Base-by-base conservation (phyloP, 2,888 invertebrate genomes). In the Chrysolina haemoptera region DNA sequence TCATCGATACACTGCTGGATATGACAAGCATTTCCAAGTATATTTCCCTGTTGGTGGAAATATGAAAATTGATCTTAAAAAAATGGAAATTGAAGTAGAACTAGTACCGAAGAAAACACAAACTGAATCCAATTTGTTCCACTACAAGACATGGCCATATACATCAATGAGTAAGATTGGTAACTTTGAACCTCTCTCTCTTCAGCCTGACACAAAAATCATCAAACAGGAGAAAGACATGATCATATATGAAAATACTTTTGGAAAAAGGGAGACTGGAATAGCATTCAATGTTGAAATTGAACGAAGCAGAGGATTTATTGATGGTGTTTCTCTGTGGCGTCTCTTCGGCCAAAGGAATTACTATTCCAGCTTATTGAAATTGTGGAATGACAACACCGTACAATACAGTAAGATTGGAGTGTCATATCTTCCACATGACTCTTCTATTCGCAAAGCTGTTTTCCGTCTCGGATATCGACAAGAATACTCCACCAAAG, bases 141-240 rank as follows among this genome's bases (percentile, higher is more conserved):
- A 93, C 81, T 90, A 88, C 86, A 92, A 91, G 81, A 89, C 90
- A 0, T 89, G 90, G 88, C 94, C 94, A 9, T 94, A 92, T 86
- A 92, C 92, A 14, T 86, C 91, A 0, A 89, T 87, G 78, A 89
- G 90, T 81, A 89, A 92, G 80, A 90, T 92, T 79, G 89, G 91
- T 53, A 86, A 88, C n/a, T 84, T 91, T 62, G 87, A 89, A 63
- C 90, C 93, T 3, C 85, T 90, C 27, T 86, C 89, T 27, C 88
- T 88, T 71, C 88, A 89, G 68, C 85, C 88, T 65, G 75, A 88
- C 53, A 89, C 90, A 5, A 89, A 90, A 81, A 73, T 90, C n/a
- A 87, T 91, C 71, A 74, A 76, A 41, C 70, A 63, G 68, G 83
- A 83, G 40, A 79, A 86, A 78, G 80, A 82, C 16, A 80, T 85